phyloP scores from a whole-genome alignment of 2,888 invertebrate species.

The Geophilus truncorum region DNA sequence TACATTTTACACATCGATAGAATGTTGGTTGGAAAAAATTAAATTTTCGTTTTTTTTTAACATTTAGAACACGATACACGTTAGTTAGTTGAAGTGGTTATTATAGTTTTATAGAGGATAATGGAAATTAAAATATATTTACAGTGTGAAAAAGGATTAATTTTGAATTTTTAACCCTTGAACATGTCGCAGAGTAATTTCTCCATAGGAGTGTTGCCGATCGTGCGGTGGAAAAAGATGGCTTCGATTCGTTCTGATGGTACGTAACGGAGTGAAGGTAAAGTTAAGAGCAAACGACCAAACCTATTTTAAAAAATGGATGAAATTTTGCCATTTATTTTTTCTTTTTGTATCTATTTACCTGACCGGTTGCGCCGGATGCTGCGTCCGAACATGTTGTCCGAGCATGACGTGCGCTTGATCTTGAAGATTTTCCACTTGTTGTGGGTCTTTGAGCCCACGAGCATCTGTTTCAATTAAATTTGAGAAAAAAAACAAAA shows the following conservation, averaged over 20 bases:
- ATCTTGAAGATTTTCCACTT: constrained; percentile 63
- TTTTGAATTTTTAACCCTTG: too few species aligned
- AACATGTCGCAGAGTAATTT: constrained; percentile 64
- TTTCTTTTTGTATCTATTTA: too few species aligned
- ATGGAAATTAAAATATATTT: neutral
- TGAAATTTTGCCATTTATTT: too few species aligned
- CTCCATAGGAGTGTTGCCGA: constrained; percentile 68
- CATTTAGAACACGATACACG: neutral
- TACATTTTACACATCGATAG: too few species aligned
- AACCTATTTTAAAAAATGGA: constrained; percentile 61
- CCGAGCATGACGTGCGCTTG: constrained; percentile 72
- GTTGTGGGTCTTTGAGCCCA: constrained; percentile 58
- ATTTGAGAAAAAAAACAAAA: constrained; percentile 40
- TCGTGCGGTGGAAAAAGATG: constrained; percentile 71
- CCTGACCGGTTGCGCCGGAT: too few species aligned
- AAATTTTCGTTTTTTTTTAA: neutral
- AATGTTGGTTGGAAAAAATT: neutral
- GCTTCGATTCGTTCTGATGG: constrained; percentile 58
- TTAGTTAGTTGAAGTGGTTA: neutral
- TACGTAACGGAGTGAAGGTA: constrained; percentile 60
- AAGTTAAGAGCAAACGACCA: constrained; percentile 65
- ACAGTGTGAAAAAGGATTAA: neutral
- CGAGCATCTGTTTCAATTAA: constrained; percentile 60
- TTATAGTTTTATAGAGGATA: neutral
- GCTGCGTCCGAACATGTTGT: too few species aligned